A percentile compares a stretch with the other conserved stretches of the same genome.
Conservation (phyloP, 2,797 vertebrate genomes). For the Pseudomugil tenellus region DNA sequence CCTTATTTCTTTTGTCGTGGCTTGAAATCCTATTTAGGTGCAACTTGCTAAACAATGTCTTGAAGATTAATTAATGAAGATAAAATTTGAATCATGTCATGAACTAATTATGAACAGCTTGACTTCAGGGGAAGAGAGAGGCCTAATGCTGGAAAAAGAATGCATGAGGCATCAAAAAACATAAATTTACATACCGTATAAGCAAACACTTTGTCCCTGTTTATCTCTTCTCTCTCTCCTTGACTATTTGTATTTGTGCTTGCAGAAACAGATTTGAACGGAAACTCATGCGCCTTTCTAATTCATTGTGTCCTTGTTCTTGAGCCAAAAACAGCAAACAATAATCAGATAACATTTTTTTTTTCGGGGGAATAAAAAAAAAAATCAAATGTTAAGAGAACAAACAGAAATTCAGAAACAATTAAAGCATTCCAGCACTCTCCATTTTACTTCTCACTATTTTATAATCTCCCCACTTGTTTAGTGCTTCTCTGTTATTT, state of each 20-base stretch:
- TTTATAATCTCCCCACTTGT: conserved; percentile 12
- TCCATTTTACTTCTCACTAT: not conserved
- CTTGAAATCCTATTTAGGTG: conserved; percentile 42
- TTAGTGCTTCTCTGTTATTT: not conserved
- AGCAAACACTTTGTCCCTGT: conserved; percentile 11
- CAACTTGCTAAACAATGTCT: conserved; percentile 56
- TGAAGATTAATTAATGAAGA: conserved; percentile 63
- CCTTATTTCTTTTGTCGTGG: conserved; percentile 48
- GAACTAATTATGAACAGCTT: conserved; percentile 62
- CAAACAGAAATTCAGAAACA: conserved; percentile 41
- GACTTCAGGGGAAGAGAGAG: conserved; percentile 39
- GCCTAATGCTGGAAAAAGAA: conserved; percentile 40
- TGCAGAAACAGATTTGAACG: conserved; percentile 24
- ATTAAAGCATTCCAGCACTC: conserved; percentile 9
- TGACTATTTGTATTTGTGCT: conserved; percentile 10
- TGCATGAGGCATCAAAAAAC: conserved; percentile 48
- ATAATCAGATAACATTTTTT: conserved; percentile 40
- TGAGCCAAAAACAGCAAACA: conserved; percentile 22
- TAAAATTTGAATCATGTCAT: conserved; percentile 60
- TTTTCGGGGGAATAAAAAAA: conserved; percentile 47
- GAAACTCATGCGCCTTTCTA: conserved; percentile 23
- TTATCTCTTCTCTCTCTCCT: not conserved
- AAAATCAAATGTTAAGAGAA: conserved; percentile 37
- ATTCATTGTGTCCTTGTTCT: conserved; percentile 34
- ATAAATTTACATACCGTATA: conserved; percentile 44